phyloP scores from a whole-genome alignment of 2,113 vertebrate genomes.

The Oryzias javanicus region DNA sequence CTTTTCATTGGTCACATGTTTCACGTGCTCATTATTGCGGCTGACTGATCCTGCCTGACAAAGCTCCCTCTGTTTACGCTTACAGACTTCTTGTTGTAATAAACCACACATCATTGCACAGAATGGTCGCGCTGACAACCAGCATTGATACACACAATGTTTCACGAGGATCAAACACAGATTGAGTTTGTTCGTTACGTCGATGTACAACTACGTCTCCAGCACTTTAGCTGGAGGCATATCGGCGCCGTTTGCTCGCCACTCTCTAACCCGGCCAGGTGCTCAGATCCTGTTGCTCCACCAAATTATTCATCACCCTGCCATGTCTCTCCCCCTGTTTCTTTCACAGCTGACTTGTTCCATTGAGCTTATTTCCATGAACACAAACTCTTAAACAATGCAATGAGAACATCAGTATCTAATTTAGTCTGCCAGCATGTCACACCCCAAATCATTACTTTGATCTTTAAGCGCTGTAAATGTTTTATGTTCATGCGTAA shows the following conservation, averaged over 20 bases:
- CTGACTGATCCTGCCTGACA: slow-evolving; percentile 28
- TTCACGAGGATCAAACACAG: slow-evolving; percentile 14
- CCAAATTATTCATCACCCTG: slow-evolving; percentile 72
- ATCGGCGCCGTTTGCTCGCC: slow-evolving; percentile 2
- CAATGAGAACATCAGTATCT: slow-evolving; percentile 57
- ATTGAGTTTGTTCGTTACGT: too few species aligned
- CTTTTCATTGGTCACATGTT: slow-evolving; percentile 41
- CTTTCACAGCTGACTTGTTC: slow-evolving; percentile 68
- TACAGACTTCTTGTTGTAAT: slow-evolving; percentile 30
- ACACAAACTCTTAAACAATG: slow-evolving; percentile 62
- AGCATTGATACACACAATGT: background rate
- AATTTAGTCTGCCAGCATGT: slow-evolving; percentile 43
- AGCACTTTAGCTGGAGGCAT: too few species aligned
- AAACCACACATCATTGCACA: slow-evolving; percentile 36
- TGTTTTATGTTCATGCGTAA: slow-evolving; percentile 40
- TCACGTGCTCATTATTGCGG: slow-evolving; percentile 48
- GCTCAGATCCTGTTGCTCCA: slow-evolving; percentile 66
- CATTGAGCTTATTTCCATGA: slow-evolving; percentile 71
- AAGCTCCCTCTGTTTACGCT: slow-evolving; percentile 49
- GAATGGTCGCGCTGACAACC: slow-evolving; percentile 1
- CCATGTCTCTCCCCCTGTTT: slow-evolving; percentile 72
- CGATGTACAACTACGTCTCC: too few species aligned
- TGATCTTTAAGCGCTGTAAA: slow-evolving; percentile 49
- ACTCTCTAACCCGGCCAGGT: slow-evolving; percentile 48
- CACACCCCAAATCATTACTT: slow-evolving; percentile 26